These are phyloP conservation scores for Ormyrus rosae DNA, from an alignment of 2,888 invertebrate species.

Conservation along the genomic window DNA sequence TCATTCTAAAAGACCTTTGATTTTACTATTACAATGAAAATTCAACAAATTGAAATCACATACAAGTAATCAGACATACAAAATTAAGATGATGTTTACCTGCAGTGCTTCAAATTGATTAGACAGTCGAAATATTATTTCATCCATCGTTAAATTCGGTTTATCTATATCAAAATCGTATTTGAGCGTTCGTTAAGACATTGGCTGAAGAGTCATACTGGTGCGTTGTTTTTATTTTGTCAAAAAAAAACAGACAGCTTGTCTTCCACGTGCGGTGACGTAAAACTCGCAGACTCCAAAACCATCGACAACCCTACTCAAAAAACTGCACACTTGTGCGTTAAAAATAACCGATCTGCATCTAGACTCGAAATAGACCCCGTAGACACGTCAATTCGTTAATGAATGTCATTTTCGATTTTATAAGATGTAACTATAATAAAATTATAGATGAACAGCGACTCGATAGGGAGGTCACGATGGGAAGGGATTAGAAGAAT, in stretches of 20 bases:
- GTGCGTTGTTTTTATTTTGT: background rate
- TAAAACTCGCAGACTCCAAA: background rate
- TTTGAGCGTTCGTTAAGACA: constrained; percentile 7
- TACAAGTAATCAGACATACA: background rate
- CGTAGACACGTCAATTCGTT: constrained; percentile 40
- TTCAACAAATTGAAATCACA: background rate
- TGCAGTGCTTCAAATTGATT: constrained; percentile 71
- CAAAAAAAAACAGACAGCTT: too few relatives aligned
- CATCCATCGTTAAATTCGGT: constrained; percentile 67
- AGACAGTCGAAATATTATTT: constrained; percentile 71
- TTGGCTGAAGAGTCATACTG: background rate
- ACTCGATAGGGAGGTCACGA: too few relatives aligned
- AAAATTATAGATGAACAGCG: too few relatives aligned
- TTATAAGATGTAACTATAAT: background rate
- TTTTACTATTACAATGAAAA: constrained; percentile 6
- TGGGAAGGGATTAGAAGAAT: too few relatives aligned
- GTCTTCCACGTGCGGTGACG: background rate
- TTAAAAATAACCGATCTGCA: constrained; percentile 73
- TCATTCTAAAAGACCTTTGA: constrained; percentile 37
- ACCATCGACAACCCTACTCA: constrained; percentile 1
- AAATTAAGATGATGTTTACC: constrained; percentile 61
- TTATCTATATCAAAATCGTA: constrained; percentile 2
- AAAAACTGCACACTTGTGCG: constrained; percentile 58
- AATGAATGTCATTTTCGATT: constrained; percentile 29
- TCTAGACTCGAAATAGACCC: constrained; percentile 70